These are phyloP conservation scores for Scortum barcoo DNA, from an alignment of 2,113 vertebrate species.

Conservation along the genomic window DNA sequence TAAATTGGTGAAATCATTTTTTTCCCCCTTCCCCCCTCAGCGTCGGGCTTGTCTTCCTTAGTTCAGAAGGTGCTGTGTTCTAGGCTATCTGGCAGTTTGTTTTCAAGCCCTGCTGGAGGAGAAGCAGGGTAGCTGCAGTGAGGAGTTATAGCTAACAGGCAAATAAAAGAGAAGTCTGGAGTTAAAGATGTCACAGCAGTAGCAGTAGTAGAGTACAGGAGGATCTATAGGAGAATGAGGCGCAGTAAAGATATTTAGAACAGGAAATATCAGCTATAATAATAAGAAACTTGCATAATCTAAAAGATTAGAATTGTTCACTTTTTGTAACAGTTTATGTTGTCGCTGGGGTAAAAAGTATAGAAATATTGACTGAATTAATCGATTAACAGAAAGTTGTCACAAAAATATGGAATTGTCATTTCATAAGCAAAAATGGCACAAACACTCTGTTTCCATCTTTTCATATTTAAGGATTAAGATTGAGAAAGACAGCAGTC, in stretches of 20 bases:
- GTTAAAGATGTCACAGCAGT: neutral
- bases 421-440: neutral
- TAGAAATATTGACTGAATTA: neutral
- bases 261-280: neutral
- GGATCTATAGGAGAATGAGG: neutral
- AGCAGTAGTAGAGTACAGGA: neutral
- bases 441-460: neutral
- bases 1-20: conserved; percentile 17
- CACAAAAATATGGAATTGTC: neutral
- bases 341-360: neutral
- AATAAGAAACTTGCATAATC: neutral
- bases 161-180: neutral
- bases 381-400: neutral
- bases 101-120: neutral
- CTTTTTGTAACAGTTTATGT: neutral
- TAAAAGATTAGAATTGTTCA: neutral
- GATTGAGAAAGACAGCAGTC: no score
- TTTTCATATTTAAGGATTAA: neutral
- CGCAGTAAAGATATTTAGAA: neutral
- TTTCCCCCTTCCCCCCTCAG: neutral
- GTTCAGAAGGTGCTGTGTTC: conserved; percentile 37
- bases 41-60: conserved; percentile 24
- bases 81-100: conserved; percentile 13
- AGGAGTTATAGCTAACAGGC: conserved; percentile 9
- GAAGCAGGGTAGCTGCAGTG: neutral